Evolutionary conservation across 2,113 vertebrate genomes (phyloP), one percentile per base, ranked within the genome.

Genomic region (Thinocorus orbignyianus): DNA sequence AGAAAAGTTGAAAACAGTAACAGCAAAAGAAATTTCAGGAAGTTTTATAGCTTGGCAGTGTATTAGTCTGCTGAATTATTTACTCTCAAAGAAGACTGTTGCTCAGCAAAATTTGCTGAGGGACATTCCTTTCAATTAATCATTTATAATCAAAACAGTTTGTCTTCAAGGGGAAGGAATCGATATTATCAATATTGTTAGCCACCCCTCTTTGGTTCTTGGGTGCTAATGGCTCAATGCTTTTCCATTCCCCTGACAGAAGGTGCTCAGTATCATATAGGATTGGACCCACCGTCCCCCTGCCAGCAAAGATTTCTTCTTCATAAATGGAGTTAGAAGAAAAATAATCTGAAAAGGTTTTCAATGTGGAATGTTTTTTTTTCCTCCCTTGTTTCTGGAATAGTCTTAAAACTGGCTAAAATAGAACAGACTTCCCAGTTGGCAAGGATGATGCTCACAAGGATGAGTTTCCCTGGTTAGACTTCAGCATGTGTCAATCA

Each of bases 51-150:
- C 14, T 54, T 51, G 10, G 30, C 22, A 74, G 77, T 85, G 66
- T 89, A 68, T 92, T 88, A 71, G 39, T 91, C 83, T 88, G 8
- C 57, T 82, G 79, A 96, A 90, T 92, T 66, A 82, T 68, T 92
- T 88, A 91, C 52, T 83, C 46, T 19, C 20, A 23, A 55, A 86
- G 60, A 58, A 18, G 54, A 19, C 7, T 5, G 8, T 17, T 74
- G 52, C 10, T 81, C 55, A 64, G 55, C 55, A 64, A 51, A 62
- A 57, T 20, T 64, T 44, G 70, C 77, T 22, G 62, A 51, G 35
- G 35, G 48, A 33, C 42, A 30, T n/a, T 81, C 4, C 2, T 70
- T 76, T 44, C 77, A 30, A 70, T 87, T 49, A 69, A 81, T 81
- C 69, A 33, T 87, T 92, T 76, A 11, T 70, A 87, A 57, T 51